Evolutionary conservation across 2,797 vertebrate species (phyloP), one percentile per base, ranked within the genome.

Genomic region (Danio aesculapii): DNA sequence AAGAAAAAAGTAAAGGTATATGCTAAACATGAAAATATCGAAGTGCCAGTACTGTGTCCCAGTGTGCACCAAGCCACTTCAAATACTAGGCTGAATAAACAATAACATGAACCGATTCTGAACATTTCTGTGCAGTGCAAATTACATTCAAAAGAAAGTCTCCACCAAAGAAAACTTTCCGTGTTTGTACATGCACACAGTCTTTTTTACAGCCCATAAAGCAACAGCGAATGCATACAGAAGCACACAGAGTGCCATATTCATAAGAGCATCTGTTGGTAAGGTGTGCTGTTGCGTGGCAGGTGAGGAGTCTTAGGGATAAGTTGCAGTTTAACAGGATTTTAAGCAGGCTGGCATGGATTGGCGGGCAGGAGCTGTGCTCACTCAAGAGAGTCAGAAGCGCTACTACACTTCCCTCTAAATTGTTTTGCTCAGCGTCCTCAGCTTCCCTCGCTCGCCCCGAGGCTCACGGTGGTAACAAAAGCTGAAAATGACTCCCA

Each of bases 391-490:
- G 81, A 81, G 62, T 50, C 66, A 84, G 74, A 81, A 85, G 69
- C 82, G 81, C 85, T 86, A 75, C 74, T 81, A 63, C 61, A 81
- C 81, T 84, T 90, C 75, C 71, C 84, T 82, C 84, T 82, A 91
- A 90, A 87, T 87, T 77, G 78, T 86, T 87, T 84, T 87, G 75
- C 85, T 85, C 81, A 74, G 84, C 61, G 79, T 85, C 82, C 83
- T 85, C 57, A 73, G 81, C 70, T 81, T 86, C 66, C 79, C 81
- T 85, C 50, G 61, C 85, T 89, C 89, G 88, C 90, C 92, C 92
- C 69, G 83, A 86, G 91, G 92, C 89, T 84, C 91, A 87, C 88
- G 73, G 53, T 87, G 86, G 90, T 87, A 92, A 92, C 88, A 86
- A 87, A 88, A 87, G 84, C 81, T 86, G 79, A 88, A 90, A 90